These are phyloP conservation scores for Chondrilla cf. caribensis DNA, from an alignment of 37 sponge, comb jelly and placozoan genomes.

Conservation along the genomic window DNA sequence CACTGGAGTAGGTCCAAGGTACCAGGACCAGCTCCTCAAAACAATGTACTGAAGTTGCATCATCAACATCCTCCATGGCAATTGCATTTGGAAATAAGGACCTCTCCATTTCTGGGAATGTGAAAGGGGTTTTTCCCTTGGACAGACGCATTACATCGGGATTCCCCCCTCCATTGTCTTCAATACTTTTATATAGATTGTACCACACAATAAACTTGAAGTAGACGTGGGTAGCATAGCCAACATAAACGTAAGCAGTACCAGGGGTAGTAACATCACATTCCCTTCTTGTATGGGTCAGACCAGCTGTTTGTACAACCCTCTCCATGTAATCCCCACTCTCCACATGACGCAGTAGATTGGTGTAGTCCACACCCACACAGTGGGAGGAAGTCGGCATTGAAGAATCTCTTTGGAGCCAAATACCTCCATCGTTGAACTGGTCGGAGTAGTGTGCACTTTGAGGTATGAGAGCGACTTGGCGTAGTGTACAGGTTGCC, in stretches of 20 bases:
- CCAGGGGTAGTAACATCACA: conserved; percentile 52
- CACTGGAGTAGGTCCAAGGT: conserved; percentile 53
- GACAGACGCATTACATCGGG: conserved; percentile 40
- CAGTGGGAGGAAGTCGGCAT: background rate
- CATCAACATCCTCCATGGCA: background rate
- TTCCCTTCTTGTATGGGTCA: background rate
- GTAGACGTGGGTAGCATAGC: conserved; percentile 53
- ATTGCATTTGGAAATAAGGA: conserved; percentile 45
- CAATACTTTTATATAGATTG: conserved; percentile 42
- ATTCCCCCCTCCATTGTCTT: background rate
- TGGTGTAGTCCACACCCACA: background rate
- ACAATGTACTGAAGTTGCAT: conserved; percentile 27
- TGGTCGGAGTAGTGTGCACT: background rate
- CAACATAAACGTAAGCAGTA: conserved; percentile 39
- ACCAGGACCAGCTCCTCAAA: conserved; percentile 35
- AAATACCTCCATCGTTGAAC: background rate
- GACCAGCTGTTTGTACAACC: background rate
- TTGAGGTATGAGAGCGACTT: conserved; percentile 23
- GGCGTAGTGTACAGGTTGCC: conserved; percentile 35
- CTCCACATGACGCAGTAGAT: background rate
- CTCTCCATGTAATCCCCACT: conserved; percentile 38
- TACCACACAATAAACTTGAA: conserved; percentile 64
- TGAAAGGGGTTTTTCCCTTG: conserved; percentile 22
- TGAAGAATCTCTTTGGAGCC: background rate
- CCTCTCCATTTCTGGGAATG: conserved; percentile 54